Evolutionary conservation across 2,888 invertebrate genomes (phyloP).

Genomic region (Oligia strigilis): DNA sequence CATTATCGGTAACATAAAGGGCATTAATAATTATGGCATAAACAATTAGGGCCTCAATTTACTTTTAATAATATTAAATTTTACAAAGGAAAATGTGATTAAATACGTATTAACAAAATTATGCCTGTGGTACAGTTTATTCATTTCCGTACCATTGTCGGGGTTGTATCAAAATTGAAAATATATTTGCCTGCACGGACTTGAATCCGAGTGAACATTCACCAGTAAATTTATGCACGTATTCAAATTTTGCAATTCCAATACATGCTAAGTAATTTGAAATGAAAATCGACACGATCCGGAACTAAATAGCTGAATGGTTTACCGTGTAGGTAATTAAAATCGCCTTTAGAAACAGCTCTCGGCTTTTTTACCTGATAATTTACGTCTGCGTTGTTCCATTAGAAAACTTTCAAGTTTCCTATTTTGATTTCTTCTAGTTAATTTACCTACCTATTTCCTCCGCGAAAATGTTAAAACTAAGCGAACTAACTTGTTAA

Average conservation of each 20-base stretch:
- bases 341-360: constrained; percentile 26
- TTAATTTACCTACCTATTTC: neutral
- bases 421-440: neutral
- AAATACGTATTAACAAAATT: constrained; percentile 31
- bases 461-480: neutral
- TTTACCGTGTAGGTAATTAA: constrained; percentile 34
- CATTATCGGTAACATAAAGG: constrained; percentile 16
- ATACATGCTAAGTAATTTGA: constrained; percentile 60
- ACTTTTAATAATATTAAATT: constrained; percentile 9
- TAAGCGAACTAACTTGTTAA: neutral
- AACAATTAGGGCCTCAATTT: constrained; percentile 3
- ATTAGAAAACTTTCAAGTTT: neutral
- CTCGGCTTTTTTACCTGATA: neutral
- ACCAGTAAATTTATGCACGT: constrained; percentile 42
- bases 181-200: constrained; percentile 35
- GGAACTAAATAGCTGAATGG: constrained; percentile 39
- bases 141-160: constrained; percentile 21
- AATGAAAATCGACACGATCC: constrained; percentile 54
- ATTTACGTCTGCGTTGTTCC: constrained; percentile 9
- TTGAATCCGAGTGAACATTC: constrained; percentile 44
- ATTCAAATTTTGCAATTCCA: constrained; percentile 57
- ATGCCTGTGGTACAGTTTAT: constrained; percentile 29
- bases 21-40: neutral
- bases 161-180: constrained; percentile 31
- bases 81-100: constrained; percentile 33